Base-by-base conservation (phyloP, 2,888 invertebrate genomes). In the Leptothorax acervorum region DNA sequence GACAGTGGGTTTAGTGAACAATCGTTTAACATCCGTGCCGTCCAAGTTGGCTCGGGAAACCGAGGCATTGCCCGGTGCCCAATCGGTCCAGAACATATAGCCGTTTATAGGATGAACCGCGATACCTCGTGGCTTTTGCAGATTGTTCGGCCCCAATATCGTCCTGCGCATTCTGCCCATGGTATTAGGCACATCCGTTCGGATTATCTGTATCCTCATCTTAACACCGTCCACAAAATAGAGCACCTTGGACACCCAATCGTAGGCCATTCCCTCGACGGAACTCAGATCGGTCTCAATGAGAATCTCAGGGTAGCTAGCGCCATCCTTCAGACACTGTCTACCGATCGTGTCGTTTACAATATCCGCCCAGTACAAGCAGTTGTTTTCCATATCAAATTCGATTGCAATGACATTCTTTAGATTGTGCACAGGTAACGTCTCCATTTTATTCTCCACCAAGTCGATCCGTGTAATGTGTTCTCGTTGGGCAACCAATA, bases 331-430 rank as follows among this genome's bases (percentile, higher is more conserved):
- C 89, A 98, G 96, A 93, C 97, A 97, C 91, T 97, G 97, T 23
- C 97, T 95, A 85, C 97, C 97, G 86, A 98, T 98, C 35, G 97
- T 97, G 91, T 98, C 97, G 11, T 96, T 95, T 75, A 97, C 97
- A 84, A 98, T 97, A 93, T 98, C 98, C 1, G 98, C 98, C 97
- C 98, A 99, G 94, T 97, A 99, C 1, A 99, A 96, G 93, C 98
- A 98, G 92, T 98, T 98, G 89, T 97, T 97, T 85, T 96, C 96
- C 95, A 98, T 96, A 93, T 99, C 98, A 93, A 97, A 99, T 93
- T 98, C 98, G 28, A 98, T 96, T 0, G 98, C 97, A 65, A 98
- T 97, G 0, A 98, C 98, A 93, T 98, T 98, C 91, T 97, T 96
- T 87, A 98, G 95, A 84, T 96, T 96, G 39, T 96, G 95, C 0